phyloP scores from a whole-genome alignment of 2,797 vertebrate species.

The Myripristis jacobus region DNA sequence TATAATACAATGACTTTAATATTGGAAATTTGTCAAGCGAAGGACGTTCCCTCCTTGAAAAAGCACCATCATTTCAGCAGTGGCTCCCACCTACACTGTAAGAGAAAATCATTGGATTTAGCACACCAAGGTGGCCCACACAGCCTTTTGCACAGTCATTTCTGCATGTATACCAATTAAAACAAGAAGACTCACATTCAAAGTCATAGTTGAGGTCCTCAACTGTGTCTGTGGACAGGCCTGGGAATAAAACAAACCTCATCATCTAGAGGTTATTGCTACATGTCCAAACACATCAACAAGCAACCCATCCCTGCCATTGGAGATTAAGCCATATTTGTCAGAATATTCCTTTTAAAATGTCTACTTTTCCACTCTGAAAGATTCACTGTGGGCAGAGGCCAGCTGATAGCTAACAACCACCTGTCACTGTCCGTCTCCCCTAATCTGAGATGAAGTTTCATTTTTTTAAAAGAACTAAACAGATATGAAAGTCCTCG shows the following conservation, averaged over 20 bases:
- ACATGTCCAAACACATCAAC: neutral
- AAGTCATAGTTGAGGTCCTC: neutral
- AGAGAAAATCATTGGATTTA: no score
- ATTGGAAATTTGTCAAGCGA: no score
- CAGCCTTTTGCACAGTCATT: no score
- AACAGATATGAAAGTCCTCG: slow-evolving; percentile 40
- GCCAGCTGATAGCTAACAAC: slow-evolving; percentile 7
- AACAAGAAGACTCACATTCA: neutral
- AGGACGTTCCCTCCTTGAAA: no score
- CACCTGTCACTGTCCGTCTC: slow-evolving; percentile 35
- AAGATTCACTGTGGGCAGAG: neutral
- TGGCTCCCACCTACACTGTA: no score
- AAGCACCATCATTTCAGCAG: no score
- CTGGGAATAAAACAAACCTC: neutral
- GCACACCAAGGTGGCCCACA: no score
- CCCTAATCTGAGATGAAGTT: slow-evolving; percentile 52
- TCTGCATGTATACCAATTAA: neutral
- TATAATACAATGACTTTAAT: no score
- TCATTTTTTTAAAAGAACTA: slow-evolving; percentile 31
- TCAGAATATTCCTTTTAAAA: neutral
- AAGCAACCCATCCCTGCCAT: neutral
- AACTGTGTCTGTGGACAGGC: neutral
- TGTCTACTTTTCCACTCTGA: slow-evolving; percentile 6
- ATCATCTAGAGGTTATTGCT: neutral
- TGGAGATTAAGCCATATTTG: neutral